phyloP scores from a whole-genome alignment of 2,113 vertebrate species.

The Neogobius melanostomus region DNA sequence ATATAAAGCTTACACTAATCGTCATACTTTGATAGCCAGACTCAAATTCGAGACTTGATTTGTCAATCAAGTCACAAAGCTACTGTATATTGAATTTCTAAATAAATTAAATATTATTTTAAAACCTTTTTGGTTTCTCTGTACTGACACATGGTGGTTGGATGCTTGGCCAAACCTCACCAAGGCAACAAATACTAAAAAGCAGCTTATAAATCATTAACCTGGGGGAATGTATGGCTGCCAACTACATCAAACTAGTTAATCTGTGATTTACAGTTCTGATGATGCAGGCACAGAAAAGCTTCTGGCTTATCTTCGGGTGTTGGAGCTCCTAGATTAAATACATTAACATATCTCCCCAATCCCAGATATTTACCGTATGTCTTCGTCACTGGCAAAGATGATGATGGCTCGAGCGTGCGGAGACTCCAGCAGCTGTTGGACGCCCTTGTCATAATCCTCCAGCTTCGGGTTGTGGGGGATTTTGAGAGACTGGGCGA shows the following conservation, averaged over 20 bases:
- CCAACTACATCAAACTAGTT: not conserved
- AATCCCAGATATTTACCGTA: conserved; percentile 78
- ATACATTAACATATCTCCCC: conserved; percentile 39
- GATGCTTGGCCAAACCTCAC: not conserved
- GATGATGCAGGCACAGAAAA: conserved; percentile 17
- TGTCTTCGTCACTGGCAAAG: conserved; percentile 93
- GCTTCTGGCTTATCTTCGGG: conserved; percentile 46
- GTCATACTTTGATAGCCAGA: too few relatives aligned
- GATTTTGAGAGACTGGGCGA: conserved; percentile 93
- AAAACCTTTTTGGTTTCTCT: too few relatives aligned
- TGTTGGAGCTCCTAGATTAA: conserved; percentile 53
- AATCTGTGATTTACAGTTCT: not conserved
- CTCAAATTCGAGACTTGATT: too few relatives aligned
- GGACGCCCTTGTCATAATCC: conserved; percentile 90
- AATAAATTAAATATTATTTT: too few relatives aligned
- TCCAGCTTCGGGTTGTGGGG: conserved; percentile 86
- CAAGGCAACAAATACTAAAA: not conserved
- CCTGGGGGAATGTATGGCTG: not conserved
- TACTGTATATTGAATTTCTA: too few relatives aligned
- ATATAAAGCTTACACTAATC: too few relatives aligned
- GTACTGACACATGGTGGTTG: not conserved
- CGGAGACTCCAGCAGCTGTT: conserved; percentile 87
- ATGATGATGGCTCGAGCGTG: conserved; percentile 87
- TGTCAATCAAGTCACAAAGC: too few relatives aligned
- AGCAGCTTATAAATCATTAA: not conserved